phyloP scores from a whole-genome alignment of 2,797 vertebrate species.

The Furcifer pardalis region DNA sequence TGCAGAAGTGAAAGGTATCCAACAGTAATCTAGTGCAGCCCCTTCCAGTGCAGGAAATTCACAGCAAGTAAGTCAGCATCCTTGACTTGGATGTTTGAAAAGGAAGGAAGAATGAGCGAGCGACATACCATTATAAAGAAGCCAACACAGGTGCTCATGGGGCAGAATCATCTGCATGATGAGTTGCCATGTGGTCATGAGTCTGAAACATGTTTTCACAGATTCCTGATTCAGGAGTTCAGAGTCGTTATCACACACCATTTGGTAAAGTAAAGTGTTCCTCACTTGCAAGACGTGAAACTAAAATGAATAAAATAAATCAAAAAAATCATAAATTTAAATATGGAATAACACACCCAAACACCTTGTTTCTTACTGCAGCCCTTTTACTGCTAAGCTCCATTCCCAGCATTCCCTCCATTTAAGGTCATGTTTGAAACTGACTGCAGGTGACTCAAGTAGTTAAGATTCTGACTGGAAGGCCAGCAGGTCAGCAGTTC shows the following conservation, averaged over 20 bases:
- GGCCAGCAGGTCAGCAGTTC: too few species aligned
- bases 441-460: too few species aligned
- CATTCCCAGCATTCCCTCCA: not conserved
- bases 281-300: constrained; percentile 84
- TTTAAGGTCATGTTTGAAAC: not conserved
- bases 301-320: constrained; percentile 72
- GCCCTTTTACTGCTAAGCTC: not conserved
- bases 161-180: constrained; percentile 89
- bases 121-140: constrained; percentile 88
- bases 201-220: constrained; percentile 79
- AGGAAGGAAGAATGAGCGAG: constrained; percentile 25
- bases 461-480: too few species aligned
- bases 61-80: too few species aligned
- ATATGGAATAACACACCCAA: not conserved
- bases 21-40: too few species aligned
- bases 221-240: constrained; percentile 75
- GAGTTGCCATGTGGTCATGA: constrained; percentile 83
- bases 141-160: constrained; percentile 87
- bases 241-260: constrained; percentile 76
- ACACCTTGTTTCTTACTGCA: not conserved
- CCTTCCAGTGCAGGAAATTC: too few species aligned
- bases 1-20: too few species aligned
- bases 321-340: constrained; percentile 27
- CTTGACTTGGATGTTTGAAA: constrained; percentile 12
- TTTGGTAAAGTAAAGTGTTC: constrained; percentile 83